These are phyloP conservation scores for Conus canariensis DNA, from an alignment of 2,888 invertebrate genomes.

Conservation along the genomic window DNA sequence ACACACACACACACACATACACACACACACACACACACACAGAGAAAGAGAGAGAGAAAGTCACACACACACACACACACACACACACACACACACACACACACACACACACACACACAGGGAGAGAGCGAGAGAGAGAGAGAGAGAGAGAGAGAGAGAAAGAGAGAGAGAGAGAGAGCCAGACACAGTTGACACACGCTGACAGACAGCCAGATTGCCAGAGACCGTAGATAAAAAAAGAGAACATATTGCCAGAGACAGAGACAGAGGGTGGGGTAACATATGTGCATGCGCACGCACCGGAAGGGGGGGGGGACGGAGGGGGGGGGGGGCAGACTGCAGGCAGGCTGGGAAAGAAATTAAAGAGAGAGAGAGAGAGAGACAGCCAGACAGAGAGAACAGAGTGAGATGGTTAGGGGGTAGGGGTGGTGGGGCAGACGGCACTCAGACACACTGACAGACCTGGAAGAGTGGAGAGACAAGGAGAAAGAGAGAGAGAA, in stretches of 20 bases:
- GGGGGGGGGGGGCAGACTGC: no score
- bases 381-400: background rate
- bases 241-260: background rate
- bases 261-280: no score
- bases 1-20: background rate
- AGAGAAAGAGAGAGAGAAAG: background rate
- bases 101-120: background rate
- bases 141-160: no score
- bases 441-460: no score
- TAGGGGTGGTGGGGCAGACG: no score
- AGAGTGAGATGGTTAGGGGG: no score
- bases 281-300: no score
- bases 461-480: no score
- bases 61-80: no score
- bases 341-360: background rate
- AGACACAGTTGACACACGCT: background rate
- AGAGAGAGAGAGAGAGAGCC: constrained; percentile 1
- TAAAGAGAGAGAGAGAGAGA: constrained; percentile 19
- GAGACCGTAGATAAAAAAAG: background rate
- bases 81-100: no score
- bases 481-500: constrained; percentile 16
- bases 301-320: no score
- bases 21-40: background rate
- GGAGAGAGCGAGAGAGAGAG: no score
- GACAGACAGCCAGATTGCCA: background rate